phyloP scores from a whole-genome alignment of 2,797 vertebrate species.

The Gallinago solitaria region DNA sequence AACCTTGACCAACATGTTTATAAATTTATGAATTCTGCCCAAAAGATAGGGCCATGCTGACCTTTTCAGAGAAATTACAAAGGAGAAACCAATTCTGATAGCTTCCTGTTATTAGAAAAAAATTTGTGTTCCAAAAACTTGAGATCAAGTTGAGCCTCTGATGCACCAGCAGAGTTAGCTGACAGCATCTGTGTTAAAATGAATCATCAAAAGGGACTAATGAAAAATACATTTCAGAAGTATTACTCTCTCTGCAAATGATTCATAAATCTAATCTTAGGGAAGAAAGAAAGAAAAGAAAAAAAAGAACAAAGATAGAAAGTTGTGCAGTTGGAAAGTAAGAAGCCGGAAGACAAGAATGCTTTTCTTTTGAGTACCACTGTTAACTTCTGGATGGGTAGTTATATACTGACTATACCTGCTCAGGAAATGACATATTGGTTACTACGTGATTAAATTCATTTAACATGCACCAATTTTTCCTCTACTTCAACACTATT shows the following conservation, averaged over 20 bases:
- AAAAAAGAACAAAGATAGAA: neutral
- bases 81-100: constrained; percentile 3
- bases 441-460: neutral
- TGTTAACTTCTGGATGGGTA: neutral
- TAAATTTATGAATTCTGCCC: neutral
- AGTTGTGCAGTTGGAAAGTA: neutral
- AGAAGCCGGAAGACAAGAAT: neutral
- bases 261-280: neutral
- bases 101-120: neutral
- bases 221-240: neutral
- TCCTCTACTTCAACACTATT: neutral
- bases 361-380: neutral
- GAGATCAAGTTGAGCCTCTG: neutral
- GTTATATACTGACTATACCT: neutral
- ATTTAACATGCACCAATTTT: neutral
- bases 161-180: neutral
- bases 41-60: constrained; percentile 20
- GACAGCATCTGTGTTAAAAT: neutral
- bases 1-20: neutral
- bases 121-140: neutral
- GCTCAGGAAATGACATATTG: neutral
- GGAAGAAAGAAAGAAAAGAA: neutral
- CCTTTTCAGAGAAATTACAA: constrained; percentile 57
- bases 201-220: neutral
- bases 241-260: neutral